Conservation (phyloP, 2,113 vertebrate genomes). For the Sphyrna mokarran region DNA sequence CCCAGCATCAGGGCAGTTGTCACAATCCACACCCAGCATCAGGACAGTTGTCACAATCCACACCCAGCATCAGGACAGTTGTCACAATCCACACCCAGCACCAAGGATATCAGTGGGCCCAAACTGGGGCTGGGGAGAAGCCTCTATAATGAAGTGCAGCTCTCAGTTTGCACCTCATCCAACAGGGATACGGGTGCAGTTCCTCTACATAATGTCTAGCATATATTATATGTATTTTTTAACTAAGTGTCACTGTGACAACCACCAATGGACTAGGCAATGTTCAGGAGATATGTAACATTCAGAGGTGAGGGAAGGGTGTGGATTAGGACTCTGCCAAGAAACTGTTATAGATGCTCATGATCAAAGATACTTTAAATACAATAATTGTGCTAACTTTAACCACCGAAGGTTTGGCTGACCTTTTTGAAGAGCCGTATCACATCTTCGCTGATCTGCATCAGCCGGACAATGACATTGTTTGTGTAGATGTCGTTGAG, state of each 20-base stretch:
- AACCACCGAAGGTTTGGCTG: conserved; percentile 1
- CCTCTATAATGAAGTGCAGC: no score
- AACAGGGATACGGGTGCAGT: neutral
- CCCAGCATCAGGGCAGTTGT: no score
- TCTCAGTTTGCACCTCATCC: neutral
- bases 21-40: no score
- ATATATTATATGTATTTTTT: neutral
- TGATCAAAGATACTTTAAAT: neutral
- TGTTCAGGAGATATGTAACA: neutral
- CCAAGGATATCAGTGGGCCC: no score
- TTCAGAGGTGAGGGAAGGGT: neutral
- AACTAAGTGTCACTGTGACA: neutral
- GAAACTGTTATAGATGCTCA: neutral
- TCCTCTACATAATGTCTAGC: neutral
- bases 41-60: no score
- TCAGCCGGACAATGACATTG: conserved; percentile 90
- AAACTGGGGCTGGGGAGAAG: no score
- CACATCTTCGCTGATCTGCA: conserved; percentile 95
- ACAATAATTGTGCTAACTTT: neutral
- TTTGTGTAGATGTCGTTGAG: conserved; percentile 96
- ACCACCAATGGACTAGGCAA: neutral
- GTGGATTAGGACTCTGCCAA: neutral
- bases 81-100: no score
- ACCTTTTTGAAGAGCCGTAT: conserved; percentile 99
- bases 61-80: no score